Evolutionary conservation across 2,797 vertebrate species (phyloP).

Genomic region (Chrysocyon brachyurus): DNA sequence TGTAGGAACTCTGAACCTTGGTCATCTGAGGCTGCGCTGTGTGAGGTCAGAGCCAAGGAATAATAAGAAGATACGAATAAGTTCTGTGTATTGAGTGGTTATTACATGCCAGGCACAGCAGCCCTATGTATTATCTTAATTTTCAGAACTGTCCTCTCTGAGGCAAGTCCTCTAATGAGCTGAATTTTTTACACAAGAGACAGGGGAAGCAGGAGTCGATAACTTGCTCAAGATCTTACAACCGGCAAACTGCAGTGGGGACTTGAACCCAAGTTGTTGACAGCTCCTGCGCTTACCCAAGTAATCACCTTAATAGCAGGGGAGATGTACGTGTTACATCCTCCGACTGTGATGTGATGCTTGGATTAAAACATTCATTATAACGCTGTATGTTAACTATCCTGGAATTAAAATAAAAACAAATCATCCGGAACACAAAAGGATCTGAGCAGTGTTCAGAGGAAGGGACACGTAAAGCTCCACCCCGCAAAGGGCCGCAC

Average conservation of each 20-base stretch:
- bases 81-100: background rate
- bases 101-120: background rate
- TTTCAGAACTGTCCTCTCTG: constrained; percentile 2
- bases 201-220: background rate
- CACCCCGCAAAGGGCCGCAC: background rate
- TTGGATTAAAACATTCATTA: constrained; percentile 18
- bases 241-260: background rate
- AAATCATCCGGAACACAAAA: constrained; percentile 15
- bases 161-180: background rate
- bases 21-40: background rate
- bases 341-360: background rate
- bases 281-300: background rate
- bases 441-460: constrained; percentile 20
- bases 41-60: background rate
- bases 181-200: background rate
- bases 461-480: background rate
- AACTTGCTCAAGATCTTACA: background rate
- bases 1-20: background rate
- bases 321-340: background rate
- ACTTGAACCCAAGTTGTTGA: background rate
- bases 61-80: background rate
- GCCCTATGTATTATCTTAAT: background rate
- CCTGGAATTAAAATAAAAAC: background rate
- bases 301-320: background rate
- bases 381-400: background rate